phyloP scores from a whole-genome alignment of 35 echinoderm and acorn worm species.

The Chiridota heheva region DNA sequence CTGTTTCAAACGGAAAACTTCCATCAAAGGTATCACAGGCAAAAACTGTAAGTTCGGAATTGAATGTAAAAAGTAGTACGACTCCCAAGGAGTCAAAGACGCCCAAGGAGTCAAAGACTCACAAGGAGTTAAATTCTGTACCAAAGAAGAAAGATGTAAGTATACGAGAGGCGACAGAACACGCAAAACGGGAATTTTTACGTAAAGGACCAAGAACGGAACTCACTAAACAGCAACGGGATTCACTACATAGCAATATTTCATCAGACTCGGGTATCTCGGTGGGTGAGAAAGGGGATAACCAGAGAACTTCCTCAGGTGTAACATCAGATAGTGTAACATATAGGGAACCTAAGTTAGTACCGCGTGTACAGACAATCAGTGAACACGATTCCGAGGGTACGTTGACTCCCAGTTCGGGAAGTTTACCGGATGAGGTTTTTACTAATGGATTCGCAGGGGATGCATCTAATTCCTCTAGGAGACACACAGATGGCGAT shows the following conservation, averaged over 20 bases:
- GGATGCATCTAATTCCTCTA: background rate
- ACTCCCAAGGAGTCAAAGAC: background rate
- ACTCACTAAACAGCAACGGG: constrained; percentile 46
- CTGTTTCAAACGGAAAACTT: too few relatives aligned
- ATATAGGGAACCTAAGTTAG: background rate
- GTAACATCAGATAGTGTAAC: background rate
- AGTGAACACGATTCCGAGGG: background rate
- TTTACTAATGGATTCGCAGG: background rate
- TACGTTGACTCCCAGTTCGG: background rate
- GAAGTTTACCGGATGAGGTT: background rate
- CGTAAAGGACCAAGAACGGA: constrained; percentile 13
- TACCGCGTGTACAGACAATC: background rate
- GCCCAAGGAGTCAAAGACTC: background rate
- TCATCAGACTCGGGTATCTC: constrained; percentile 91
- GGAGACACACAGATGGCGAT: too few relatives aligned
- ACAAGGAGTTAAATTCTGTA: background rate
- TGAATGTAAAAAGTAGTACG: background rate
- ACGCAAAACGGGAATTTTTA: constrained; percentile 30
- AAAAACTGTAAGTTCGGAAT: too few relatives aligned
- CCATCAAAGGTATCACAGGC: too few relatives aligned
- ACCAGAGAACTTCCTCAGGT: background rate
- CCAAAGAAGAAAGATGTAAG: background rate
- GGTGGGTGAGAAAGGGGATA: constrained; percentile 43
- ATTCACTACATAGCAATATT: constrained; percentile 84
- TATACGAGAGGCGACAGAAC: constrained; percentile 1